Base-by-base conservation (phyloP, 2,888 invertebrate genomes). In the Meliscaeva auricollis region DNA sequence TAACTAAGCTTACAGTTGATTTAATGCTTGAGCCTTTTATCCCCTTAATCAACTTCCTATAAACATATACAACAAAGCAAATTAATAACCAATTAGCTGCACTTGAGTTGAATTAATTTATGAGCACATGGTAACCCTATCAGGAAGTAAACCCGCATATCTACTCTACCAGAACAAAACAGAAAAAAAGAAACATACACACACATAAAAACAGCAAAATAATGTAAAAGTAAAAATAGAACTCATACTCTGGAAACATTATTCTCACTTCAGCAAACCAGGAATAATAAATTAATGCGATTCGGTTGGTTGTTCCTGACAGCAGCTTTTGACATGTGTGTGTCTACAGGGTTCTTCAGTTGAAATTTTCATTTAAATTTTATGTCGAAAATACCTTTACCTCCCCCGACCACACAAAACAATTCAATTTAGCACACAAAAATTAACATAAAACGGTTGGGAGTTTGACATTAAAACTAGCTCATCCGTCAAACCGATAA, bases 211-310 rank as follows among this genome's bases (percentile, higher is more conserved):
- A 54, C 17, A 35, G 17, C 48, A 22, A 32, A 38, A n/a, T n/a
- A 58, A 20, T 20, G 3, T 38, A 20, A 17, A 17, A 38, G 11
- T 35, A 3, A 58, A 58, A 26, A 35, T 58, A 35, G 35, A 70
- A 77, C 64, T 60, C 60, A 38, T 72, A 11, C 46, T 17, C 30
- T 64, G 46, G 20, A 32, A 60, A 35, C 48, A 74, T 83, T 75
- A 70, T 83, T 79, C 70, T 75, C 74, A 79, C 74, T 79, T 70
- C 79, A 84, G 52, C 70, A 70, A 69, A 58, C 79, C 64, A 70
- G 64, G 50, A 74, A 68, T 79, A 62, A 73, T 83, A 78, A 58
- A 66, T 66, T 50, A 50, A 74, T 75, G 50, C 50, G 79, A 58
- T 79, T 74, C 79, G 78, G 68, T 83, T 74, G 54, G 69, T 62